Evolutionary conservation across 2,797 vertebrate genomes (phyloP), one percentile per base, ranked within the genome.

Genomic region (Pseudochirops corinnae): DNA sequence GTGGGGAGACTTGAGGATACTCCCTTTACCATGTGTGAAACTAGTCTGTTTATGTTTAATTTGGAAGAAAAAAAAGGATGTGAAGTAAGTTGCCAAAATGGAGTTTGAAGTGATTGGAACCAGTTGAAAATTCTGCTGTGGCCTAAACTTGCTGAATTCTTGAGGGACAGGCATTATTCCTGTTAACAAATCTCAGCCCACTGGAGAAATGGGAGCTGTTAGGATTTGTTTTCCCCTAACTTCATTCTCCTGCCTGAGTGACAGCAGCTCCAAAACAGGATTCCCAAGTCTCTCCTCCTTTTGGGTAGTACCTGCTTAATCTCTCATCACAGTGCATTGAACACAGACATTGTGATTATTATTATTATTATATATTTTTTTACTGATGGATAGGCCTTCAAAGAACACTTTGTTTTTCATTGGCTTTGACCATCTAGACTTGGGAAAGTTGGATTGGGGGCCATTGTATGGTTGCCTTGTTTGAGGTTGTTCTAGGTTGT

Each of bases 401-500:
- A 92, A 74, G 53, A 92, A 60, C 12, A 91, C 56, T 91, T 94
- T 92, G 82, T 90, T 74, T 74, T 74, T n/a, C 26, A 1, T 74
- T n/a, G 11, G 14, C 13, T 16, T 67, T n/a, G n/a, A 67, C 33
- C 14, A 67, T 67, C 14, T 74, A 74, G 62, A 74, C 33, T 74
- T 18, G 14, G 33, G 62, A 96, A 87, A 91, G 29, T 14, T 92
- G 93, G 92, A 21, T 94, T 95, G 50, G 16, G 90, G 13, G 14
- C 95, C 13, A 92, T 93, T 74, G 14, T 50, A 94, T 91, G 10
- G 46, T 29, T 62, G 46, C 56, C 11, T 67, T 90, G 53, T 92
- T 92, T 93, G 52, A 94, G 90, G 5, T 94, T 96, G 53, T 96
- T 90, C 33, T 95, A 62, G 55, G 91, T 92, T 12, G 56, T 58